phyloP scores from a whole-genome alignment of 2,888 invertebrate genomes.

The Agriotes lineatus region DNA sequence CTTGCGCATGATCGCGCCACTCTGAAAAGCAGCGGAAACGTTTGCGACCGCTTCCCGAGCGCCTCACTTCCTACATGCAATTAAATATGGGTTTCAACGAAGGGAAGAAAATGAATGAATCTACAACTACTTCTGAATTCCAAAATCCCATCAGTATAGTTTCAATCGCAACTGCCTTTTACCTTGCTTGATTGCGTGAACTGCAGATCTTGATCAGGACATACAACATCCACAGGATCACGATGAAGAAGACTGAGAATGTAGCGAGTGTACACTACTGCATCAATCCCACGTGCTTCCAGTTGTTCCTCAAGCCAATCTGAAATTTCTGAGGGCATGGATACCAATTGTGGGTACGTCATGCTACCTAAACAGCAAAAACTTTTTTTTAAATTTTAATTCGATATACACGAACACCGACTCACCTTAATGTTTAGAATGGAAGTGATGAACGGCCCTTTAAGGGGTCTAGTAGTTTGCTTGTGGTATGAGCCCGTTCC shows the following conservation, averaged over 20 bases:
- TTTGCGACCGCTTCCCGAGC: conserved; percentile 63
- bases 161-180: conserved; percentile 50
- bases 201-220: conserved; percentile 62
- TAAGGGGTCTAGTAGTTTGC: conserved; percentile 54
- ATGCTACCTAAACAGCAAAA: conserved; percentile 66
- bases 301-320: conserved; percentile 82
- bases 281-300: conserved; percentile 82
- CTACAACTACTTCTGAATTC: conserved; percentile 16
- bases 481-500: conserved; percentile 50
- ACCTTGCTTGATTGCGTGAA: conserved; percentile 67
- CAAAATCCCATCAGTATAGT: no score
- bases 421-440: conserved; percentile 57
- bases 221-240: conserved; percentile 69
- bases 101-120: conserved; percentile 12
- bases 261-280: conserved; percentile 76
- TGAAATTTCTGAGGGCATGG: conserved; percentile 76
- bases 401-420: no score
- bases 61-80: conserved; percentile 59
- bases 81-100: conserved; percentile 37
- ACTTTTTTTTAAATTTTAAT: no score
- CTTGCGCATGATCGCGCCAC: conserved; percentile 62
- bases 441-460: conserved; percentile 54
- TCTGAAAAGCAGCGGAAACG: conserved; percentile 65
- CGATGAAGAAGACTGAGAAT: conserved; percentile 74
- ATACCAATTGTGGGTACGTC: conserved; percentile 74